Conservation (phyloP, 1,140 invertebrate species). For the Aradophagus sp. region DNA sequence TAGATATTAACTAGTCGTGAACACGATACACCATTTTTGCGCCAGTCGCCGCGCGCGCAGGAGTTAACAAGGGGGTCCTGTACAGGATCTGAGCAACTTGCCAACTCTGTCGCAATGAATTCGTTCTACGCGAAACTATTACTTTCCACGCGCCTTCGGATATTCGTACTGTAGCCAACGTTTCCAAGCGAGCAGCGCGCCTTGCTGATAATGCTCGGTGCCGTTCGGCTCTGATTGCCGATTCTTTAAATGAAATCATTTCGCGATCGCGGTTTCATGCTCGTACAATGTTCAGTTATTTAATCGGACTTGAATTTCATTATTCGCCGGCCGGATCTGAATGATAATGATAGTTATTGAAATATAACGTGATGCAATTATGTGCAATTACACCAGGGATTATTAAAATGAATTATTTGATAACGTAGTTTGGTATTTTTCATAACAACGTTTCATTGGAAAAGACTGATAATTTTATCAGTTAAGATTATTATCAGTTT, state of each 20-base stretch:
- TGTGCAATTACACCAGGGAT: not conserved
- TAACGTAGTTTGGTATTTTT: too few relatives aligned
- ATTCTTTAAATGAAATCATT: conserved; percentile 39
- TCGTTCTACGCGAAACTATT: conserved; percentile 52
- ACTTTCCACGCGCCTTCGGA: conserved; percentile 57
- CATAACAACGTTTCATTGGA: too few relatives aligned
- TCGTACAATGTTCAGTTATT: conserved; percentile 11
- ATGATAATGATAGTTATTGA: too few relatives aligned
- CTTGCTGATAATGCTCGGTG: conserved; percentile 31
- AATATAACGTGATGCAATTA: too few relatives aligned
- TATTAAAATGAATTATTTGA: not conserved
- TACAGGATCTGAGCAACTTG: conserved; percentile 45
- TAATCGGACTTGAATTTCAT: conserved; percentile 3
- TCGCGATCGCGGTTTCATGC: conserved; percentile 18
- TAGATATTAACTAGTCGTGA: conserved; percentile 58
- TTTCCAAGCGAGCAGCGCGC: conserved; percentile 8
- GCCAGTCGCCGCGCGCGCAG: conserved; percentile 16
- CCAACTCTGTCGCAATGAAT: conserved; percentile 51
- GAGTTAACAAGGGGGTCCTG: conserved; percentile 42
- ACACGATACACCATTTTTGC: conserved; percentile 57
- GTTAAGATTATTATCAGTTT: too few relatives aligned
- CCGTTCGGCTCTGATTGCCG: conserved; percentile 33
- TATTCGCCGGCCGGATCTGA: not conserved
- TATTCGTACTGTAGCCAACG: conserved; percentile 38
- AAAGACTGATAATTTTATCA: too few relatives aligned